phyloP scores from a whole-genome alignment of 2,113 vertebrate genomes.

The Pterocles burchelli region DNA sequence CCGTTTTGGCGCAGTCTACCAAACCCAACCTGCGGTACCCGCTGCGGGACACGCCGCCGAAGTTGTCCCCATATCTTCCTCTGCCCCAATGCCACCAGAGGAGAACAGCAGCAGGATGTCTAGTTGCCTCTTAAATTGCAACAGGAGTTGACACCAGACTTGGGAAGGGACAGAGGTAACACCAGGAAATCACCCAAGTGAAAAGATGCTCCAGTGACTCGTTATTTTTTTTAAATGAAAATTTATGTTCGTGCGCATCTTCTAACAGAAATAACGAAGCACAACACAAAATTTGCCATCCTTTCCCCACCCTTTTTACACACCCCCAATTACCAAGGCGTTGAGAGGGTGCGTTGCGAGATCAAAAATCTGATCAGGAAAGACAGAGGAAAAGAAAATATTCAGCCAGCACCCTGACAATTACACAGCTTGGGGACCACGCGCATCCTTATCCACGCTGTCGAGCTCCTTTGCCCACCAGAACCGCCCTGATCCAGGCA shows the following conservation, averaged over 20 bases:
- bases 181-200: neutral
- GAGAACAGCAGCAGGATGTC: neutral
- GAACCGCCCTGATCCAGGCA: neutral
- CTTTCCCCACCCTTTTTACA: neutral
- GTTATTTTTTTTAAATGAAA: neutral
- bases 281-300: neutral
- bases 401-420: neutral
- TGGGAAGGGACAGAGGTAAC: neutral
- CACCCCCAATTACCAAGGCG: rapidly evolving
- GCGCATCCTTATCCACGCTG: rapidly evolving
- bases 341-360: rapidly evolving
- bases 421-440: neutral
- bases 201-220: neutral
- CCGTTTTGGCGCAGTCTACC: rapidly evolving
- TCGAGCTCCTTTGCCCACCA: neutral
- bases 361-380: neutral
- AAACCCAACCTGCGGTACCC: rapidly evolving
- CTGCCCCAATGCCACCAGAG: neutral
- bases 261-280: neutral
- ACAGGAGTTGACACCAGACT: neutral
- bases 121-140: neutral
- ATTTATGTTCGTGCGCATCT: neutral
- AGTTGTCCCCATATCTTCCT: neutral
- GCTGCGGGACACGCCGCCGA: neutral
- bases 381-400: neutral